Percentiles rank a stretch among this genome's conserved stretches.
phyloP scores from a whole-genome alignment of 2,888 invertebrate species.

The Platerodrilus igneus region DNA sequence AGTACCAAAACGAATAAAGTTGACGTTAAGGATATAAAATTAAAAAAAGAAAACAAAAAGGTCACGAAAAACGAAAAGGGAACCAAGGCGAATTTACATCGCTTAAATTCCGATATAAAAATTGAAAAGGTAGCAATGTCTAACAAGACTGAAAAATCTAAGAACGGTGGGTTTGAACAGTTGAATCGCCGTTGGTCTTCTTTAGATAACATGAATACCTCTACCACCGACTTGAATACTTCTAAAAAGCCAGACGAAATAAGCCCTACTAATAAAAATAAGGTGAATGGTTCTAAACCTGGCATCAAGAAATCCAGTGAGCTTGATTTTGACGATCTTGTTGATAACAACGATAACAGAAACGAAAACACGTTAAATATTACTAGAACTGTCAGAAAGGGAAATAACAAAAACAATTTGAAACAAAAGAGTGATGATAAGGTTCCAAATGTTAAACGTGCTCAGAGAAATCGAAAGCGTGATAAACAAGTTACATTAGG shows the following conservation, averaged over 20 bases:
- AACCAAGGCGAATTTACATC: conserved; percentile 42
- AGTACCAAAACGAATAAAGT: conserved; percentile 41
- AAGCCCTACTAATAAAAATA: conserved; percentile 53
- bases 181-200: conserved; percentile 58
- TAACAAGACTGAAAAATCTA: conserved; percentile 31
- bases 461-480: conserved; percentile 51
- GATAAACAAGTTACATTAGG: conserved; percentile 46
- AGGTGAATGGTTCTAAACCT: conserved; percentile 50
- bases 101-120: conserved; percentile 54
- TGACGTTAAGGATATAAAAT: conserved; percentile 45
- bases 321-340: conserved; percentile 36
- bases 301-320: conserved; percentile 42
- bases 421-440: conserved; percentile 39
- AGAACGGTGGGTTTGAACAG: conserved; percentile 45
- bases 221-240: conserved; percentile 47
- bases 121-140: conserved; percentile 41
- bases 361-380: conserved; percentile 34
- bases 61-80: conserved; percentile 46
- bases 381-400: conserved; percentile 41
- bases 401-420: conserved; percentile 32
- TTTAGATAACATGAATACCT: conserved; percentile 48
- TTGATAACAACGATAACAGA: conserved; percentile 38
- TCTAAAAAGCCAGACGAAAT: conserved; percentile 41
- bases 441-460: conserved; percentile 47
- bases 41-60: conserved; percentile 44